Percentiles rank a stretch among this genome's conserved stretches.
Evolutionary conservation across 2,888 invertebrate genomes (phyloP).

Genomic region (Endomychus coccineus): DNA sequence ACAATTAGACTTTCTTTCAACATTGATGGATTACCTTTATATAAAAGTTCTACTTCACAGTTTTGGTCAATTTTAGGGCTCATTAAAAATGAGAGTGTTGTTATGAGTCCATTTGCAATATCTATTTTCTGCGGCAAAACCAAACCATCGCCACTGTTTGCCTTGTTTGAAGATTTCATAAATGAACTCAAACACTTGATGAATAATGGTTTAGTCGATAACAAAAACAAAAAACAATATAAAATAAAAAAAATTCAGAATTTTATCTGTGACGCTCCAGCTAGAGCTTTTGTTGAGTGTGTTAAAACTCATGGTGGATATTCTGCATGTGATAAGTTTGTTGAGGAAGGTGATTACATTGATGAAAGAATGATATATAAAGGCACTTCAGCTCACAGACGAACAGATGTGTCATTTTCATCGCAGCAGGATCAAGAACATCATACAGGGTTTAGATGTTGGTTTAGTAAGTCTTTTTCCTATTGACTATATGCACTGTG

Average conservation of each 20-base stretch:
- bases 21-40: slow-evolving; percentile 18
- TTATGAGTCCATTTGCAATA: slow-evolving; percentile 16
- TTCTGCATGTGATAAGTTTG: slow-evolving; percentile 9
- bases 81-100: slow-evolving; percentile 14
- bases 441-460: slow-evolving; percentile 8
- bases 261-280: slow-evolving; percentile 19
- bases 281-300: slow-evolving; percentile 15
- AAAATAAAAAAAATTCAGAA: slow-evolving; percentile 14
- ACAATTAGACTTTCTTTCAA: slow-evolving; percentile 16
- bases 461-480: slow-evolving; percentile 11
- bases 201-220: slow-evolving; percentile 4
- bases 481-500: slow-evolving; percentile 15
- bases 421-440: slow-evolving; percentile 15
- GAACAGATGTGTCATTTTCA: slow-evolving; percentile 14
- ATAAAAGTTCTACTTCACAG: slow-evolving; percentile 12
- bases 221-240: slow-evolving; percentile 11
- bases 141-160: slow-evolving; percentile 17
- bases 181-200: slow-evolving; percentile 15
- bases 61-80: slow-evolving; percentile 17
- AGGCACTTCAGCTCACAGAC: slow-evolving; percentile 6
- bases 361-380: slow-evolving; percentile 7
- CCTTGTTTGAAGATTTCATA: slow-evolving; percentile 19
- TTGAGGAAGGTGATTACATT: slow-evolving; percentile 9
- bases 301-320: too few relatives aligned
- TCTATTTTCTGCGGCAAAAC: slow-evolving; percentile 19